Percentiles rank a stretch among this genome's conserved stretches.
Evolutionary conservation across 2,888 invertebrate genomes (phyloP).

Genomic region (Coleophora deauratella): DNA sequence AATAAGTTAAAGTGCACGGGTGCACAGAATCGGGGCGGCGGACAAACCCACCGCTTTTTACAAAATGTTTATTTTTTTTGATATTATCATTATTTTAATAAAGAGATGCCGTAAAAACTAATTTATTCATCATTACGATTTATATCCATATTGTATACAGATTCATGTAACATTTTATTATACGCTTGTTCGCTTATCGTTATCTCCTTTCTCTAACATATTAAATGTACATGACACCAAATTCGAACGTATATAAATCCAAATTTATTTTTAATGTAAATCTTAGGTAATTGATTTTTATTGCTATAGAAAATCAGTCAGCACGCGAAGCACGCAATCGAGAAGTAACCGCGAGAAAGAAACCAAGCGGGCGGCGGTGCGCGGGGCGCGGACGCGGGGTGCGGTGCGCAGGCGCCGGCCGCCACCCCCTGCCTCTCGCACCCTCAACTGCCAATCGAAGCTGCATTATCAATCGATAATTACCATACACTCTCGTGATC

Average conservation of each 20-base stretch:
- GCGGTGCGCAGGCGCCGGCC: conserved; percentile 31
- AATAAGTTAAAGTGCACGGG: conserved; percentile 75
- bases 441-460: conserved; percentile 1
- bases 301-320: conserved; percentile 77
- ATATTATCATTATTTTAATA: conserved; percentile 74
- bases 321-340: conserved; percentile 76
- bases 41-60: conserved; percentile 69
- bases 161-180: conserved; percentile 77
- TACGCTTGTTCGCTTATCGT: conserved; percentile 73
- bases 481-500: too few species aligned
- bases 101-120: conserved; percentile 74
- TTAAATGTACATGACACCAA: conserved; percentile 76
- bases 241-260: conserved; percentile 75
- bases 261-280: conserved; percentile 75
- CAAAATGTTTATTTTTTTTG: conserved; percentile 61
- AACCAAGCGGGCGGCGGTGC: conserved; percentile 69
- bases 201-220: conserved; percentile 70
- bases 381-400: conserved; percentile 34
- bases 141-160: conserved; percentile 76
- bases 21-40: conserved; percentile 73
- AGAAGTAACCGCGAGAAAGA: conserved; percentile 74
- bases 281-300: conserved; percentile 76
- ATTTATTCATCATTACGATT: conserved; percentile 72
- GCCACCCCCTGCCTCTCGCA: conserved; percentile 31
- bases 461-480: too few species aligned